These are phyloP conservation scores for Gonatopus flavifemur DNA, from an alignment of 1,140 invertebrate genomes.

Conservation along the genomic window DNA sequence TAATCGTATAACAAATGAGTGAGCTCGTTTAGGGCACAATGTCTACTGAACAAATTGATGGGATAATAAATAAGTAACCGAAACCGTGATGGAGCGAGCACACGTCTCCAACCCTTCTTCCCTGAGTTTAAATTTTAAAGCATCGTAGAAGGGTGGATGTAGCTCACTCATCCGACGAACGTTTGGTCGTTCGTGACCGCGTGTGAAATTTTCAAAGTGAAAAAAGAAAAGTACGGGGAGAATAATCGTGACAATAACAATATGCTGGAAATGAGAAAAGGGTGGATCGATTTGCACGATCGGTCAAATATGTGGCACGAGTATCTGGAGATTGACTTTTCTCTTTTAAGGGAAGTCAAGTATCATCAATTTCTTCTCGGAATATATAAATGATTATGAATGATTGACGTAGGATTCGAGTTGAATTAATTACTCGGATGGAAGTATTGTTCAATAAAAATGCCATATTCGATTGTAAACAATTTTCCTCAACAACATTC, in stretches of 20 bases:
- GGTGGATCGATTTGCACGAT: slow-evolving; percentile 10
- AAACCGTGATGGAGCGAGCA: too few species aligned
- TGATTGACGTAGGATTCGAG: too few species aligned
- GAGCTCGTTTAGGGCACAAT: slow-evolving; percentile 9
- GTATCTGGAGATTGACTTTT: background rate
- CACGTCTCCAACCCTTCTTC: slow-evolving; percentile 44
- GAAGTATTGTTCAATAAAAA: too few species aligned
- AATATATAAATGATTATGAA: too few species aligned
- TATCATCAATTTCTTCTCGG: too few species aligned
- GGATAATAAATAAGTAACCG: slow-evolving; percentile 55
- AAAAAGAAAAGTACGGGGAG: too few species aligned
- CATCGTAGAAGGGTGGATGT: slow-evolving; percentile 13
- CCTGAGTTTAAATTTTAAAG: slow-evolving; percentile 46
- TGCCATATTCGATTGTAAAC: too few species aligned
- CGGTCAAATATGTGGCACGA: slow-evolving; percentile 15
- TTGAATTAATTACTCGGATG: too few species aligned
- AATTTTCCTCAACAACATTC: too few species aligned
- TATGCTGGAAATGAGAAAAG: slow-evolving; percentile 20
- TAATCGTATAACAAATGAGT: background rate
- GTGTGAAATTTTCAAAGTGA: slow-evolving; percentile 42
- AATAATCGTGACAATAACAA: slow-evolving; percentile 22
- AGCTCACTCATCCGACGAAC: too few species aligned
- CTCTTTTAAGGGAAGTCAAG: background rate
- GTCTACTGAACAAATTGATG: slow-evolving; percentile 44
- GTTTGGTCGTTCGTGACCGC: slow-evolving; percentile 15